phyloP scores from a whole-genome alignment of 2,797 vertebrate genomes.

The Enoplosus armatus region DNA sequence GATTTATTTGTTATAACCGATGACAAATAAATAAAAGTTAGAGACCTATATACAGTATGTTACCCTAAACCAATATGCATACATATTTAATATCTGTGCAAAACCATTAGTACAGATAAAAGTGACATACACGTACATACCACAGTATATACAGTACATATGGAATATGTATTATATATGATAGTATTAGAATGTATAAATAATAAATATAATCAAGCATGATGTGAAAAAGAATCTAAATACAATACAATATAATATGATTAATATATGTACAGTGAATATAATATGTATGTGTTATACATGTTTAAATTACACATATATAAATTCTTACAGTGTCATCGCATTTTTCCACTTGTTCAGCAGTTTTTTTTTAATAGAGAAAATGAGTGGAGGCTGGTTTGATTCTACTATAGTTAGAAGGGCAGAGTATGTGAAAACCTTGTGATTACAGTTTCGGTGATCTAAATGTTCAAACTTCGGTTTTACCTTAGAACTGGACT shows the following conservation, averaged over 20 bases:
- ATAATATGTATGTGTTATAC: too few relatives aligned
- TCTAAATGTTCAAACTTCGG: conserved; percentile 4
- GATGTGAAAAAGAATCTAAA: neutral
- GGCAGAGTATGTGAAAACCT: neutral
- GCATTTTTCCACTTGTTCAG: neutral
- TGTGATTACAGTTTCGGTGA: neutral
- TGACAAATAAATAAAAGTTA: too few relatives aligned
- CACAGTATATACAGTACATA: neutral
- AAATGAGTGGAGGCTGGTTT: neutral
- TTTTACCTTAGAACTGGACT: neutral
- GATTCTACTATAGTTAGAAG: neutral
- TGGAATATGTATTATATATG: neutral
- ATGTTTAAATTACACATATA: too few relatives aligned
- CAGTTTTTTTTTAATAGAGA: neutral
- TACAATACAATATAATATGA: too few relatives aligned
- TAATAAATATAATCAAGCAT: neutral
- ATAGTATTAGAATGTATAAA: neutral
- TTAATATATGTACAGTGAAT: neutral
- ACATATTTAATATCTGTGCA: too few relatives aligned
- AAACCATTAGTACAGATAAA: too few relatives aligned
- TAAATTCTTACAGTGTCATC: neutral
- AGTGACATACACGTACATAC: too few relatives aligned
- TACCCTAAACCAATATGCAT: too few relatives aligned
- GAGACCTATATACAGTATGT: too few relatives aligned
- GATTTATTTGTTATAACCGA: too few relatives aligned